Percentiles rank a stretch among this genome's conserved stretches.
Conservation (phyloP, 2,113 vertebrate genomes). For the Pseudonaja textilis region DNA sequence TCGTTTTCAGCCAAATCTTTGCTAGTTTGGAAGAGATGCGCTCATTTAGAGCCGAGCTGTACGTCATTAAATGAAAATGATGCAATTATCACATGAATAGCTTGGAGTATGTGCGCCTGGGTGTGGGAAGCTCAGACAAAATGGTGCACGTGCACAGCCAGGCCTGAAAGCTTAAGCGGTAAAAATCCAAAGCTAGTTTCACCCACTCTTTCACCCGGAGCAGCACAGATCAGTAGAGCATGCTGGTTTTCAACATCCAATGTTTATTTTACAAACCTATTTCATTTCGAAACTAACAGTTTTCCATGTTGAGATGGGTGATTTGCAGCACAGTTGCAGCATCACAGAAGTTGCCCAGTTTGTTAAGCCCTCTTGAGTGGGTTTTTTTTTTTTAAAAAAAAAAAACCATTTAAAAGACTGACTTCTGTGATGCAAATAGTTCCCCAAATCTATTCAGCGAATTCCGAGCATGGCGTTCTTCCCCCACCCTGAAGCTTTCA, state of each 20-base stretch:
- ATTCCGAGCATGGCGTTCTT: background rate
- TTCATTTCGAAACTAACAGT: slow-evolving; percentile 16
- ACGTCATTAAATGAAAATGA: slow-evolving; percentile 53
- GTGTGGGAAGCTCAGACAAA: background rate
- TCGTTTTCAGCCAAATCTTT: background rate
- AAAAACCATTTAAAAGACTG: background rate
- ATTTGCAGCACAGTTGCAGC: slow-evolving; percentile 40
- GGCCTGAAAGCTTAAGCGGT: background rate
- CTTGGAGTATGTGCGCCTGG: background rate
- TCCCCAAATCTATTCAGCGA: slow-evolving; percentile 37
- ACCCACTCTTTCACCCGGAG: background rate
- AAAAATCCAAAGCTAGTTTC: background rate
- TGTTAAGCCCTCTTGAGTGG: slow-evolving; percentile 23
- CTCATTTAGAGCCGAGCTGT: slow-evolving; percentile 42
- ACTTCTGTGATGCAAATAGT: slow-evolving; percentile 37
- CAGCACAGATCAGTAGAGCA: background rate
- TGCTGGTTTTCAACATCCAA: slow-evolving; percentile 7
- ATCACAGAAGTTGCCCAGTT: background rate
- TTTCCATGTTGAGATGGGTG: background rate
- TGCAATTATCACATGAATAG: slow-evolving; percentile 42
- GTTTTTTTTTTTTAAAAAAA: background rate
- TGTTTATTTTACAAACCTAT: background rate
- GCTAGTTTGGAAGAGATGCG: background rate
- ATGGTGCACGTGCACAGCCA: background rate
- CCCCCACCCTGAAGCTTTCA: slow-evolving; percentile 31